Evolutionary conservation across 2,888 invertebrate species (phyloP).

Genomic region (Herminia tarsipennalis): DNA sequence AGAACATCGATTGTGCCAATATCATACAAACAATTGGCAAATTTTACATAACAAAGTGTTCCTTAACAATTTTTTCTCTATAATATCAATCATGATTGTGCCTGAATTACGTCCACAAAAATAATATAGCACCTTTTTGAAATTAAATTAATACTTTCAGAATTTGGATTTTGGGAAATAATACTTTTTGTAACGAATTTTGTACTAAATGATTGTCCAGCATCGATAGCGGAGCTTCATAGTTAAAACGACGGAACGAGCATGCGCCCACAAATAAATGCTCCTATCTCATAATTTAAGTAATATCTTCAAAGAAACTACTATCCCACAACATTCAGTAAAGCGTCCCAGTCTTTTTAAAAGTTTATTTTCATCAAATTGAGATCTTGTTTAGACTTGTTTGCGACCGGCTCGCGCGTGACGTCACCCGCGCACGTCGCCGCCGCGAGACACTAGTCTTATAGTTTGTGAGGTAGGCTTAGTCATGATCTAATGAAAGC

Average conservation of each 20-base stretch:
- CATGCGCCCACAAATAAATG: constrained; percentile 74
- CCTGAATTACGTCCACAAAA: constrained; percentile 56
- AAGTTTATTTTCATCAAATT: constrained; percentile 85
- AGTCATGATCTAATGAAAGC: constrained; percentile 86
- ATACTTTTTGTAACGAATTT: constrained; percentile 80
- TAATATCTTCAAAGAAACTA: constrained; percentile 83
- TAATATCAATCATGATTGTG: constrained; percentile 56
- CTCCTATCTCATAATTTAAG: constrained; percentile 84
- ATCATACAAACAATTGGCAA: constrained; percentile 42
- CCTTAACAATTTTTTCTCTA: constrained; percentile 39
- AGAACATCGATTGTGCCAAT: constrained; percentile 74
- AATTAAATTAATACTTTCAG: constrained; percentile 79
- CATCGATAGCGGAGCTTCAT: constrained; percentile 65
- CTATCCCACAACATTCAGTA: constrained; percentile 85
- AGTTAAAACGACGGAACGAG: constrained; percentile 57
- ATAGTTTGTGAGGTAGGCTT: constrained; percentile 85
- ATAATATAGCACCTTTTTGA: constrained; percentile 69
- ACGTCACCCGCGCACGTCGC: constrained; percentile 41
- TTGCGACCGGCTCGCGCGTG: constrained; percentile 65
- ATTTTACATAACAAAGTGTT: constrained; percentile 36
- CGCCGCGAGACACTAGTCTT: constrained; percentile 67
- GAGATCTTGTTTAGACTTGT: constrained; percentile 85
- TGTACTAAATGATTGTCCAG: constrained; percentile 79
- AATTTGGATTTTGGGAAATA: constrained; percentile 81
- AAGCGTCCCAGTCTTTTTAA: constrained; percentile 86